Percentiles rank a stretch among this genome's conserved stretches.
Evolutionary conservation across 2,797 vertebrate species (phyloP).

Genomic region (Notolepis coatsorum): DNA sequence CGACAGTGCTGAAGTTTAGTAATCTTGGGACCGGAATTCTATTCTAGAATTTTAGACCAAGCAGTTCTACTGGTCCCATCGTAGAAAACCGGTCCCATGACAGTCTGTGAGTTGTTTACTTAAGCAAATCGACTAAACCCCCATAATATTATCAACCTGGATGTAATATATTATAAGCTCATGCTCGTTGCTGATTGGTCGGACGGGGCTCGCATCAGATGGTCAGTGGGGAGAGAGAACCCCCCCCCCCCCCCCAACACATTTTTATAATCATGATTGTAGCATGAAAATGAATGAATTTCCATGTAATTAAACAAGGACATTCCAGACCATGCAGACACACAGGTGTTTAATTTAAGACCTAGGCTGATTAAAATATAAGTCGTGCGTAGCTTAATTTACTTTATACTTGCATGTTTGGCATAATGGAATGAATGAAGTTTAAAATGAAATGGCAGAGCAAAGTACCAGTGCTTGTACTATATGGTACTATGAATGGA

Average conservation of each 20-base stretch:
- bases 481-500: too few species aligned
- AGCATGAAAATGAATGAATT: slow-evolving; percentile 25
- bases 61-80: too few species aligned
- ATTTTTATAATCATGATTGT: slow-evolving; percentile 10
- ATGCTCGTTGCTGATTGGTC: background rate
- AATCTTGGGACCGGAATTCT: too few species aligned
- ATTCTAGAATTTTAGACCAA: too few species aligned
- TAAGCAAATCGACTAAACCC: too few species aligned
- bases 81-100: too few species aligned
- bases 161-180: too few species aligned
- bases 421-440: background rate
- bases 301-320: slow-evolving; percentile 55
- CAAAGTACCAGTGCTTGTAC: too few species aligned
- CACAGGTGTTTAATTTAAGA: too few species aligned
- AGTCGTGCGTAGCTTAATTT: background rate
- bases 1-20: too few species aligned
- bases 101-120: too few species aligned
- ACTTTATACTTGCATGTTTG: background rate
- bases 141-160: too few species aligned
- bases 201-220: slow-evolving; percentile 19
- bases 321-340: slow-evolving; percentile 20
- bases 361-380: slow-evolving; percentile 12
- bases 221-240: slow-evolving; percentile 22
- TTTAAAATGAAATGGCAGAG: slow-evolving; percentile 2
- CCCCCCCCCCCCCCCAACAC: slow-evolving; percentile 11